Conservation (phyloP, 1,140 invertebrate species). For the Orchestia grillus region DNA sequence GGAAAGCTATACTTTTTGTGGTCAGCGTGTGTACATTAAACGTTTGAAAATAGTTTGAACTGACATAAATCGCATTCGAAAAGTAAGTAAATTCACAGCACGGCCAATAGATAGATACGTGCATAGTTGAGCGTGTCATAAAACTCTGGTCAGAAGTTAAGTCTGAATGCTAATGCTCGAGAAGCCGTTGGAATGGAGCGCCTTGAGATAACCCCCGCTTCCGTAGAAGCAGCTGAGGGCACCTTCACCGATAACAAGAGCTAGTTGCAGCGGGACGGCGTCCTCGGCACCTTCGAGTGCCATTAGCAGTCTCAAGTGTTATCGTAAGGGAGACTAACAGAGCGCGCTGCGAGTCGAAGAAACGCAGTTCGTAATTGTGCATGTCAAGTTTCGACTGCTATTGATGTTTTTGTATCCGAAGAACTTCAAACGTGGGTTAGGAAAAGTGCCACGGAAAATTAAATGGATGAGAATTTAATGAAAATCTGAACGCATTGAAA, state of each 20-base stretch:
- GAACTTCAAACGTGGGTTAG: neutral
- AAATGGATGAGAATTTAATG: neutral
- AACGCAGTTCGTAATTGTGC: neutral
- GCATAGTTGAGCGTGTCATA: neutral
- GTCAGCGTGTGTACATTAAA: too few relatives aligned
- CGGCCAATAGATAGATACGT: neutral
- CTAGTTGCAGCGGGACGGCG: neutral
- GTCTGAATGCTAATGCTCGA: neutral
- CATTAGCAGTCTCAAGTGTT: slow-evolving; percentile 44
- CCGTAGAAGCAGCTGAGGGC: slow-evolving; percentile 16
- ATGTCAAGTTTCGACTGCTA: neutral
- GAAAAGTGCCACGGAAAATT: too few relatives aligned
- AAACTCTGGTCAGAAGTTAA: neutral
- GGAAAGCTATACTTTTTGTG: too few relatives aligned
- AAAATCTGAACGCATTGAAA: neutral
- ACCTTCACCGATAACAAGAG: slow-evolving; percentile 4
- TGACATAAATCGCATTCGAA: neutral
- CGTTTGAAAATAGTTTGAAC: neutral
- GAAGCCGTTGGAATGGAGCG: neutral
- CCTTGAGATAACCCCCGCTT: slow-evolving; percentile 19
- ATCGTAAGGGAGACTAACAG: slow-evolving; percentile 8
- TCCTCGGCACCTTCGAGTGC: slow-evolving; percentile 20
- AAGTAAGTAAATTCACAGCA: neutral
- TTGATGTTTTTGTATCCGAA: neutral
- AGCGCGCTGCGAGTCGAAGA: neutral